Evolutionary conservation across 2,888 invertebrate species (phyloP).

Genomic region (Sinopyrophorus schimmeli): DNA sequence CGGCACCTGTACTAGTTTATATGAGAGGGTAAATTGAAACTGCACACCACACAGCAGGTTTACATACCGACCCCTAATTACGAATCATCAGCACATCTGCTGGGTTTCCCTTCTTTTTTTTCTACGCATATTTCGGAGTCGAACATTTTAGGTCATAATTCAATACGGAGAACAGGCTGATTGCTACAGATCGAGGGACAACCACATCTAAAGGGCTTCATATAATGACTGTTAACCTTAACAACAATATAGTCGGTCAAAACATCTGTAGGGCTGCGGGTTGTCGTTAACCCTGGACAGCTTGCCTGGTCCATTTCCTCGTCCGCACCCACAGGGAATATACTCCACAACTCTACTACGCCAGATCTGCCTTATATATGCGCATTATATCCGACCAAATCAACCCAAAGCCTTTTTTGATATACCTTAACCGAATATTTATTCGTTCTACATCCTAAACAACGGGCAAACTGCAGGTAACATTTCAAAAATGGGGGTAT

Average conservation of each 20-base stretch:
- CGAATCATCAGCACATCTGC: constrained; percentile 27
- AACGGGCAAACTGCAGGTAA: constrained; percentile 49
- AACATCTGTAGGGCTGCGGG: constrained; percentile 24
- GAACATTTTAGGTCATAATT: constrained; percentile 40
- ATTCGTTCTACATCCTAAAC: constrained; percentile 39
- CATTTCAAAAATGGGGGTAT: constrained; percentile 45
- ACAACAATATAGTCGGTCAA: constrained; percentile 43
- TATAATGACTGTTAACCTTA: constrained; percentile 54
- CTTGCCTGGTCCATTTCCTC: constrained; percentile 20
- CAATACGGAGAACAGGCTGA: constrained; percentile 37
- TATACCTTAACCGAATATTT: constrained; percentile 26
- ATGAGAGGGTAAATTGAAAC: constrained; percentile 34
- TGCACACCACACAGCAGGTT: constrained; percentile 32
- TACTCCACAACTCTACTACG: constrained; percentile 45
- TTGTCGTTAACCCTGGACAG: constrained; percentile 8
- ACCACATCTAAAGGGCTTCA: constrained; percentile 50
- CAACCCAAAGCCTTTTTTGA: constrained; percentile 22
- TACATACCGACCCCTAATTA: constrained; percentile 27
- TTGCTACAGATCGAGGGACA: constrained; percentile 45
- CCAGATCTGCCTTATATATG: constrained; percentile 46
- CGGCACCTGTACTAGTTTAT: constrained; percentile 35
- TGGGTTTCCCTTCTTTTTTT: constrained; percentile 6
- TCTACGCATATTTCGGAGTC: constrained; percentile 11
- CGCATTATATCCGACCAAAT: constrained; percentile 41
- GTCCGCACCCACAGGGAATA: constrained; percentile 49